Evolutionary conservation across 2,888 invertebrate genomes (phyloP).

Genomic region (Pardosa pseudoannulata): DNA sequence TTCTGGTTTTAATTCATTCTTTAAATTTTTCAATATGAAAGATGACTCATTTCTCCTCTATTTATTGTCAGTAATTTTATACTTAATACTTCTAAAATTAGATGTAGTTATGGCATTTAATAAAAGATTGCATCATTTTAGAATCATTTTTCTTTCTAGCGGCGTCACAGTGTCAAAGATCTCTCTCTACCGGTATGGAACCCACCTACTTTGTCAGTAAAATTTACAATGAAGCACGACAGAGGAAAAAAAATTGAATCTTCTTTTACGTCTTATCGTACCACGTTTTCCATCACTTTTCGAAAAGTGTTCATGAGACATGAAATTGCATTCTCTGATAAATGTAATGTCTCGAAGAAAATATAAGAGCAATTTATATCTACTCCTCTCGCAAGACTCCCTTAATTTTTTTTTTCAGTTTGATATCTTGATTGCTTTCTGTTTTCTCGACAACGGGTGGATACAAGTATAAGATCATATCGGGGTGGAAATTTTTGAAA

Average conservation of each 20-base stretch:
- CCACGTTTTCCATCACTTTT: slow-evolving; percentile 2
- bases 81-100: too few species aligned
- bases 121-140: not conserved
- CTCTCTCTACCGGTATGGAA: not conserved
- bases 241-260: not conserved
- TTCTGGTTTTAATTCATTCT: too few species aligned
- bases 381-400: not conserved
- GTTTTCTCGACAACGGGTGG: not conserved
- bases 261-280: not conserved
- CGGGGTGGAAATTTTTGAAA: not conserved
- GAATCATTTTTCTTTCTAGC: not conserved
- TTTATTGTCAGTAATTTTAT: too few species aligned
- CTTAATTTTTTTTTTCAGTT: not conserved
- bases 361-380: slow-evolving; percentile 37
- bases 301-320: slow-evolving; percentile 26
- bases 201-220: not conserved
- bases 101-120: too few species aligned
- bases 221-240: not conserved
- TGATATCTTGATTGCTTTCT: slow-evolving; percentile 7
- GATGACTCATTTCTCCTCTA: too few species aligned
- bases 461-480: not conserved
- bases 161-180: not conserved
- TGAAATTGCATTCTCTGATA: slow-evolving; percentile 33
- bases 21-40: not conserved
- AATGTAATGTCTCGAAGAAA: slow-evolving; percentile 26